Percentiles rank a stretch among this genome's conserved stretches.
Evolutionary conservation across 2,113 vertebrate species (phyloP).

Genomic region (Progne subis): DNA sequence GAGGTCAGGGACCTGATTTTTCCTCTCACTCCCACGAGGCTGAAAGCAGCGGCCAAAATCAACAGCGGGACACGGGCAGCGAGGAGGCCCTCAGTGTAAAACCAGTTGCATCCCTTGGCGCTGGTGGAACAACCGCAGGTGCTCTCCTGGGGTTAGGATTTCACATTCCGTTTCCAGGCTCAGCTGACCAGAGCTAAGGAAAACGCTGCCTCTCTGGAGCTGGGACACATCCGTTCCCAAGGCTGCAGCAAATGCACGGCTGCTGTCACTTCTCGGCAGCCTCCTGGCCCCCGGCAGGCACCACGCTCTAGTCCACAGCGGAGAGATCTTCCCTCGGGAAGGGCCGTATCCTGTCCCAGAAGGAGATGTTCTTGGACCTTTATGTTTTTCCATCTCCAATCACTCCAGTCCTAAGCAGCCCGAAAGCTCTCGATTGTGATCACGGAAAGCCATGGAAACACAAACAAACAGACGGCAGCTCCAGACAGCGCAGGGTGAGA

Average conservation of each 20-base stretch:
- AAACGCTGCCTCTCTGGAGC: not conserved
- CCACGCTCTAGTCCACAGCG: not conserved
- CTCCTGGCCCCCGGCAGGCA: not conserved
- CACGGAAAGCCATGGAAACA: slow-evolving; percentile 53
- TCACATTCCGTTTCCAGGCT: not conserved
- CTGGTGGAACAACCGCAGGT: not conserved
- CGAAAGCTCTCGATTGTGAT: not conserved
- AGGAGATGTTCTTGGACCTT: slow-evolving; percentile 56
- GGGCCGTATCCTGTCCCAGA: slow-evolving; percentile 60
- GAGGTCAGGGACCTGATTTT: slow-evolving; percentile 15
- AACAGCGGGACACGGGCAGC: not conserved
- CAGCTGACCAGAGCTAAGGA: not conserved
- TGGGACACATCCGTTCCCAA: not conserved
- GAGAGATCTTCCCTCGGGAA: not conserved
- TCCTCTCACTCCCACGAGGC: not conserved
- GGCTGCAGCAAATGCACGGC: not conserved
- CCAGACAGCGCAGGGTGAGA: not conserved
- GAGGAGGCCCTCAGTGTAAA: not conserved
- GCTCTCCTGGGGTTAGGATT: not conserved
- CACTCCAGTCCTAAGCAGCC: not conserved
- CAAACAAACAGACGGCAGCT: slow-evolving; percentile 25
- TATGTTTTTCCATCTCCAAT: slow-evolving; percentile 47
- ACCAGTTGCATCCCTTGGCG: not conserved
- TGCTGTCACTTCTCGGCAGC: slow-evolving; percentile 45
- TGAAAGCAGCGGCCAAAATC: not conserved